Conservation (phyloP, 2,888 invertebrate genomes). For the Diaphora mendica region DNA sequence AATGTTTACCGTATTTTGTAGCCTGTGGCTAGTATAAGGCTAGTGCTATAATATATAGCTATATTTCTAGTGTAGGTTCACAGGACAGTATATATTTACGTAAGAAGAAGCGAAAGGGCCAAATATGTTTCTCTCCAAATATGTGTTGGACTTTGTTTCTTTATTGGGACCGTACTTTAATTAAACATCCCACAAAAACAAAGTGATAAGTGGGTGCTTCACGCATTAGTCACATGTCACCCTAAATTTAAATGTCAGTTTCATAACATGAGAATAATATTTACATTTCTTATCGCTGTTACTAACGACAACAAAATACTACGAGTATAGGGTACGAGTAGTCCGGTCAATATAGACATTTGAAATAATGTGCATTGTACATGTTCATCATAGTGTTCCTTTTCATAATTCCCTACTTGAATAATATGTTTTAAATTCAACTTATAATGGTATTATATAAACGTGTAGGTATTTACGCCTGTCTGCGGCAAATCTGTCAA, state of each 20-base stretch:
- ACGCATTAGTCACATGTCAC: constrained; percentile 35
- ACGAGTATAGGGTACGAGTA: not conserved
- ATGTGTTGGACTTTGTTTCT: constrained; percentile 11
- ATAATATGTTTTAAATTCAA: no score
- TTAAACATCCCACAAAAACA: constrained; percentile 37
- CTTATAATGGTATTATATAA: no score
- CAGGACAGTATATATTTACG: not conserved
- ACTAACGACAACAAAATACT: constrained; percentile 26
- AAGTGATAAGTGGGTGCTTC: constrained; percentile 35
- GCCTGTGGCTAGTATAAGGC: no score
- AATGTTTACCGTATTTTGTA: no score
- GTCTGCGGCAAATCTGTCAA: no score
- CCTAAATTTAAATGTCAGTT: constrained; percentile 44
- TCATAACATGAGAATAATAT: constrained; percentile 44
- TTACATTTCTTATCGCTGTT: constrained; percentile 42
- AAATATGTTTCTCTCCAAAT: not conserved
- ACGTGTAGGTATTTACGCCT: no score
- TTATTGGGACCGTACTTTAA: constrained; percentile 25
- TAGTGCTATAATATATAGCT: no score
- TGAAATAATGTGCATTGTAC: no score
- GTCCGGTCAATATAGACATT: no score
- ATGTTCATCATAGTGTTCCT: no score
- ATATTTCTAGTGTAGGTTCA: not conserved
- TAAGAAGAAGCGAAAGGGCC: not conserved
- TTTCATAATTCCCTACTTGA: no score